These are phyloP conservation scores for Pachycephala philippinensis DNA, from an alignment of 2,113 vertebrate genomes.

Conservation along the genomic window DNA sequence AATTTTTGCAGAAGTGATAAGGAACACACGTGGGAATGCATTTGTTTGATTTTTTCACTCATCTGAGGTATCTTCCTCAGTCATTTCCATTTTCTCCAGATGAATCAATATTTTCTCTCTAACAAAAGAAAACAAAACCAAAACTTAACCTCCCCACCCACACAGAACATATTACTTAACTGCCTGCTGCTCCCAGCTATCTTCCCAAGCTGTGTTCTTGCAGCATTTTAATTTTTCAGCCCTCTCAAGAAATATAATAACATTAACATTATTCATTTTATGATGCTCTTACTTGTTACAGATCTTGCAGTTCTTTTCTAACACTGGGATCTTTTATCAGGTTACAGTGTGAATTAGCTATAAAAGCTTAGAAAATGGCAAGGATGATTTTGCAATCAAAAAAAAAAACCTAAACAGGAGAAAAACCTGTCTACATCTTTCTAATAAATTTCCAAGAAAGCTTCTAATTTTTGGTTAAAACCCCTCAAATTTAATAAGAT, in stretches of 20 bases:
- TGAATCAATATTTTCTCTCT: constrained; percentile 56
- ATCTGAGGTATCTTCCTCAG: neutral
- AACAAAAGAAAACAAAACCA: constrained; percentile 48
- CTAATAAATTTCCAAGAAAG: neutral
- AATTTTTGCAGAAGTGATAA: constrained; percentile 18
- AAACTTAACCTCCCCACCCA: constrained; percentile 27
- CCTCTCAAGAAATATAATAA: neutral
- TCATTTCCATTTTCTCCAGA: constrained; percentile 26
- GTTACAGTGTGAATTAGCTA: neutral
- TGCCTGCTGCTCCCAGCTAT: neutral
- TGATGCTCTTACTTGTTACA: neutral
- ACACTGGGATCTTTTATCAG: neutral
- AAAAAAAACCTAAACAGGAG: neutral
- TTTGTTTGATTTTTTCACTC: constrained; percentile 14
- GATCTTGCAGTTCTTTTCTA: neutral
- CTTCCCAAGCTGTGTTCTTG: neutral
- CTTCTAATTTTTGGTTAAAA: neutral
- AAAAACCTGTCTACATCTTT: neutral
- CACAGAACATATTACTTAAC: constrained; percentile 32
- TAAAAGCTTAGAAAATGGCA: neutral
- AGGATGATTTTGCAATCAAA: neutral
- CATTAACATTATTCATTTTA: neutral
- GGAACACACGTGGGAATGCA: neutral
- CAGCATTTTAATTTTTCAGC: neutral
- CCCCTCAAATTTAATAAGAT: neutral